Evolutionary conservation across 2,888 invertebrate genomes (phyloP).

Genomic region (Sturmia bella): DNA sequence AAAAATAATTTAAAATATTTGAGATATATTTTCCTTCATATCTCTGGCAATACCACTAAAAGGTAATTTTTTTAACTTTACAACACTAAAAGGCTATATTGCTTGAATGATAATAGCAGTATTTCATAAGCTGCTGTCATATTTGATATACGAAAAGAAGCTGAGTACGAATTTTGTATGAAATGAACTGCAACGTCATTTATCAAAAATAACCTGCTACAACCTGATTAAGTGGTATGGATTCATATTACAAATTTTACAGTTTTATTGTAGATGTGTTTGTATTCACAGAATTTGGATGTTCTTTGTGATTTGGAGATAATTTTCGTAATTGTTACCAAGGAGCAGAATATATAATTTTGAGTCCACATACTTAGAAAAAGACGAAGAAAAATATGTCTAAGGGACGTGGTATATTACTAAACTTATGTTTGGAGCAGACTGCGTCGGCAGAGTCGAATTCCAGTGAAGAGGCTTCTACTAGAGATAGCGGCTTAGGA

Average conservation of each 20-base stretch:
- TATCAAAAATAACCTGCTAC: too few species aligned
- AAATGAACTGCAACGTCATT: background rate
- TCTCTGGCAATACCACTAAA: too few species aligned
- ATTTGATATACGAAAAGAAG: background rate
- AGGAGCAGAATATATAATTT: too few species aligned
- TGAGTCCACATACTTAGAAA: background rate
- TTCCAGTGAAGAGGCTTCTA: constrained; percentile 68
- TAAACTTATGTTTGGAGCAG: constrained; percentile 46
- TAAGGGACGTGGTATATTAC: constrained; percentile 70
- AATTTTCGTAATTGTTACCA: constrained; percentile 14
- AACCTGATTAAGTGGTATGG: background rate
- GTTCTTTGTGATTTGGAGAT: background rate
- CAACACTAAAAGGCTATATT: too few species aligned
- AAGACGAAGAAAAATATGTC: constrained; percentile 34
- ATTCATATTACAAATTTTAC: constrained; percentile 36
- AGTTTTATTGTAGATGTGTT: constrained; percentile 30
- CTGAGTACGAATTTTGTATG: background rate
- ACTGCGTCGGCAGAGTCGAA: constrained; percentile 67
- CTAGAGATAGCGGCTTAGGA: constrained; percentile 73
- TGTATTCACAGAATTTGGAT: background rate
- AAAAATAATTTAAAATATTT: too few species aligned
- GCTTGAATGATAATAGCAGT: too few species aligned
- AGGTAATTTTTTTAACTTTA: too few species aligned
- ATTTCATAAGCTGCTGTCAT: too few species aligned
- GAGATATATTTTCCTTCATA: too few species aligned